A percentile compares a stretch with the other conserved stretches of the same genome.
phyloP scores from a whole-genome alignment of 2,888 invertebrate species.

The Chrysolina haemoptera region DNA sequence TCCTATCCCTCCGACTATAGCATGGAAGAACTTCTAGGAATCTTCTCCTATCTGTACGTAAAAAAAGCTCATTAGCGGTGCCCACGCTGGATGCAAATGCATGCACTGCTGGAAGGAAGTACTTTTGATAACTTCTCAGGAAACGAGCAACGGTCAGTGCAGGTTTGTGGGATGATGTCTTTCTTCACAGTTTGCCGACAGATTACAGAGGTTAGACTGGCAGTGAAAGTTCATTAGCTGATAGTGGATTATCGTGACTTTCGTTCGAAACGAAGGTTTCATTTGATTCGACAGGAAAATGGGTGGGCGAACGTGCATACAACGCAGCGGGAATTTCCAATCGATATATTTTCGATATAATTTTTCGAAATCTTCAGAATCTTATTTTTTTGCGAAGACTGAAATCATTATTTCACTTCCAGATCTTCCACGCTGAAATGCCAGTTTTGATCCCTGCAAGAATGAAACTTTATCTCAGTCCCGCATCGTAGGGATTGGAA shows the following conservation, averaged over 20 bases:
- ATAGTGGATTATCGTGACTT: conserved; percentile 33
- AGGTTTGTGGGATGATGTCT: conserved; percentile 53
- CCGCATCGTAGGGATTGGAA: no score
- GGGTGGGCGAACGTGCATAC: background rate
- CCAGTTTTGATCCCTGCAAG: no score
- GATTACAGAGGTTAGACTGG: conserved; percentile 34
- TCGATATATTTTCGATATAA: background rate
- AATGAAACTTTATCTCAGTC: no score
- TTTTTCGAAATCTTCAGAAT: no score
- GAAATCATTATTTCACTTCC: no score
- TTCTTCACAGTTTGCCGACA: conserved; percentile 46
- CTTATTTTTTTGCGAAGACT: no score
- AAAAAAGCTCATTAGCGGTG: conserved; percentile 37
- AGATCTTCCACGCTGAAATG: no score
- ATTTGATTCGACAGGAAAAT: background rate
- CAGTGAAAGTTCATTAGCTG: conserved; percentile 38
- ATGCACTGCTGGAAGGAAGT: conserved; percentile 53
- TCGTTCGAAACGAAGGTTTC: conserved; percentile 28
- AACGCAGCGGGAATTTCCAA: background rate
- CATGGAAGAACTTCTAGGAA: background rate
- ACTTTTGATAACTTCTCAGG: conserved; percentile 54
- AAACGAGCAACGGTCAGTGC: conserved; percentile 51
- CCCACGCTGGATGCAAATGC: conserved; percentile 48
- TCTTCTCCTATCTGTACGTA: conserved; percentile 22
- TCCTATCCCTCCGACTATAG: background rate